phyloP scores from a whole-genome alignment of 2,888 invertebrate species.

The Noctua janthe region DNA sequence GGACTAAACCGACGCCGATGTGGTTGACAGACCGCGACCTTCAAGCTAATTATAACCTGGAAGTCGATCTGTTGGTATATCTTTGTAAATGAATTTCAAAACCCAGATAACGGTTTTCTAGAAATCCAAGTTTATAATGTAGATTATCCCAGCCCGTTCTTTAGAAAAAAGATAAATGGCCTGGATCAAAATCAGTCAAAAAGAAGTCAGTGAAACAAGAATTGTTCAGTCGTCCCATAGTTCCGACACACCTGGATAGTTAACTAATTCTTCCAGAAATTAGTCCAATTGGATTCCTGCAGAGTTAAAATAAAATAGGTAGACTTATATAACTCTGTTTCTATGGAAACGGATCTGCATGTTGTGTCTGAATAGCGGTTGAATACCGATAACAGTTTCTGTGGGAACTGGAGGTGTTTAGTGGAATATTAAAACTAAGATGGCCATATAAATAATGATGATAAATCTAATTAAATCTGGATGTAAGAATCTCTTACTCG shows the following conservation, averaged over 20 bases:
- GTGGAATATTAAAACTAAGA: neutral
- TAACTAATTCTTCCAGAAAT: conserved; percentile 50
- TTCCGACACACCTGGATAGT: conserved; percentile 34
- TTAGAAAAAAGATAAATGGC: neutral
- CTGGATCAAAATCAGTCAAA: neutral
- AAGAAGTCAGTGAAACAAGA: neutral
- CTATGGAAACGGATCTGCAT: conserved; percentile 26
- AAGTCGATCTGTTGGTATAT: neutral
- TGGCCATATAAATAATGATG: neutral
- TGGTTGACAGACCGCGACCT: too few relatives aligned
- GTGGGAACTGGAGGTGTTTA: neutral
- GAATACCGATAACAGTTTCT: conserved; percentile 6
- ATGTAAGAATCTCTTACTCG: neutral
- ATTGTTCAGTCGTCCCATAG: conserved; percentile 3
- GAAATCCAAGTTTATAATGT: neutral
- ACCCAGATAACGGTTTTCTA: too few relatives aligned
- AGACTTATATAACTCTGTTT: conserved; percentile 32
- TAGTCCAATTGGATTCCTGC: conserved; percentile 64
- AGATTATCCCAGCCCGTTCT: neutral
- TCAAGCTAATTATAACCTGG: neutral
- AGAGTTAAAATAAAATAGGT: conserved; percentile 62
- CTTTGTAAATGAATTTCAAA: too few relatives aligned
- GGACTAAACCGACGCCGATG: neutral
- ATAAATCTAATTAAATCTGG: neutral
- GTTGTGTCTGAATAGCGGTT: conserved; percentile 8